Conservation (phyloP, 2,113 vertebrate species). For the Stegostoma tigrinum region DNA sequence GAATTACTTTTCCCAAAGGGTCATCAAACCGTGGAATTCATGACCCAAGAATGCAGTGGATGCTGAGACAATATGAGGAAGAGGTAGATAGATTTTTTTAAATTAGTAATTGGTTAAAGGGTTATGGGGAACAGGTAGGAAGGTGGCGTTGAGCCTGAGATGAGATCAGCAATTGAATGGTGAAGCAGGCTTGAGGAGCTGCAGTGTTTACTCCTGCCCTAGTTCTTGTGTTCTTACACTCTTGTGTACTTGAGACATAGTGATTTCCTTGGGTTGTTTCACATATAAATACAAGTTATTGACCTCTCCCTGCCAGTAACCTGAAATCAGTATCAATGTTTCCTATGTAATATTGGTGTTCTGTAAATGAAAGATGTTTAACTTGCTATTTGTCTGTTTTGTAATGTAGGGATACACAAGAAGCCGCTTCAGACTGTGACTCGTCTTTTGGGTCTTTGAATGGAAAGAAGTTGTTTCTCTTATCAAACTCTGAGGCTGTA, state of each 20-base stretch:
- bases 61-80: too few relatives aligned
- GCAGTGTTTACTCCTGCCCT: too few relatives aligned
- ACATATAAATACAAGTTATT: background rate
- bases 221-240: background rate
- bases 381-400: conserved; percentile 38
- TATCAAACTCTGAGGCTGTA: conserved; percentile 64
- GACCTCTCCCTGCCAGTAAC: background rate
- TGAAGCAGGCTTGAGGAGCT: too few relatives aligned
- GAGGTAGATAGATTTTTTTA: too few relatives aligned
- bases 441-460: conserved; percentile 71
- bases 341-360: background rate
- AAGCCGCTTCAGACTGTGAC: conserved; percentile 79
- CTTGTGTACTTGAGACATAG: background rate
- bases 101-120: too few relatives aligned
- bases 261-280: background rate
- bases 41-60: too few relatives aligned
- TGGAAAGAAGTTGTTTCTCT: conserved; percentile 72
- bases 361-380: background rate
- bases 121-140: too few relatives aligned
- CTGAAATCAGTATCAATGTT: background rate
- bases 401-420: conserved; percentile 70
- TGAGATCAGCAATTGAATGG: too few relatives aligned
- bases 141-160: too few relatives aligned
- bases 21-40: too few relatives aligned
- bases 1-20: too few relatives aligned